These are phyloP conservation scores for Periphyllus acericola DNA, from an alignment of 2,888 invertebrate genomes.

Conservation along the genomic window DNA sequence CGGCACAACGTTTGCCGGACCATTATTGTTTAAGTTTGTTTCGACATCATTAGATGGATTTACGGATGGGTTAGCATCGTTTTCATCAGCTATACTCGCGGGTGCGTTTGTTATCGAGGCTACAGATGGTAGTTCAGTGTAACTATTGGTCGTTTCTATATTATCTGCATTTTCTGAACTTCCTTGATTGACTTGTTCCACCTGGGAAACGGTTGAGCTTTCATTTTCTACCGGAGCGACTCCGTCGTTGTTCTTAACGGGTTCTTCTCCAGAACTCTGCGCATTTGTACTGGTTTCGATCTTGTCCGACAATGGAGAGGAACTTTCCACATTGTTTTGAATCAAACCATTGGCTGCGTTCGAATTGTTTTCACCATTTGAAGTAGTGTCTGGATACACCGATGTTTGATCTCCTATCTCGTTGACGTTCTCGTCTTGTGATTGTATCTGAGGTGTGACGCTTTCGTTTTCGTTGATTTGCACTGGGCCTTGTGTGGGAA, in stretches of 20 bases:
- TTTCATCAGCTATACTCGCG: not conserved
- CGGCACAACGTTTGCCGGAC: not conserved
- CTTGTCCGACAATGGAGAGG: not conserved
- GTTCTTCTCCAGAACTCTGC: not conserved
- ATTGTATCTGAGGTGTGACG: not conserved
- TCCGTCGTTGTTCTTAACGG: not conserved
- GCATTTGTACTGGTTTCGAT: not conserved
- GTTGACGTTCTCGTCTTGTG: conserved; percentile 13
- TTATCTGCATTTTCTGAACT: not conserved
- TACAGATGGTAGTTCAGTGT: not conserved
- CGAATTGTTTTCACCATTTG: conserved; percentile 20
- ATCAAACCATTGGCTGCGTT: not conserved
- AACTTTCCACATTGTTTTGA: not conserved
- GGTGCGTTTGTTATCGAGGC: not conserved
- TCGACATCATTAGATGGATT: not conserved
- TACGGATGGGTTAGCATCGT: not conserved
- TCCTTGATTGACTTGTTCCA: conserved; percentile 2
- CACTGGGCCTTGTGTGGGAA: not conserved
- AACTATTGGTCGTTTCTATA: conserved; percentile 30
- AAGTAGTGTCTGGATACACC: not conserved
- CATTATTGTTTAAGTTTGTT: not conserved
- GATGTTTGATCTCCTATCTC: conserved; percentile 17
- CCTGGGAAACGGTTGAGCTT: not conserved
- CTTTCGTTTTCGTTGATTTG: conserved; percentile 37
- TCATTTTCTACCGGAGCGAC: not conserved